These are phyloP conservation scores for Ichneumoninae sp. DNA, from an alignment of 2,888 invertebrate genomes.

Conservation along the genomic window DNA sequence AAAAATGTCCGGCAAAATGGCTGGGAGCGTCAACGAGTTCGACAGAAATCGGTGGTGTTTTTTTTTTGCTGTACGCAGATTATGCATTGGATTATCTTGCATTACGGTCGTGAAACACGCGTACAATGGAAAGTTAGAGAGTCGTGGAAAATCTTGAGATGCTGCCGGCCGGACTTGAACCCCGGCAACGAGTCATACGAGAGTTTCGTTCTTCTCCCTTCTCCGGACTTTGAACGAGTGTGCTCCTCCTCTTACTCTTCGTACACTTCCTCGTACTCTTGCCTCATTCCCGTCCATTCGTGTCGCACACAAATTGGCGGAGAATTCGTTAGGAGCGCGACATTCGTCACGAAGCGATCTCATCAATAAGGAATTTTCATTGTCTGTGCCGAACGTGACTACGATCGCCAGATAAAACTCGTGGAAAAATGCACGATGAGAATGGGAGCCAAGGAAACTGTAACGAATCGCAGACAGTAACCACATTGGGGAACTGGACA, in stretches of 20 bases:
- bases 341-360: constrained; percentile 11
- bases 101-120: not conserved
- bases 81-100: not conserved
- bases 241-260: not conserved
- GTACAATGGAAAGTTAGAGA: constrained; percentile 39
- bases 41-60: not conserved
- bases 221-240: constrained; percentile 52
- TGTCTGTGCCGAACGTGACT: constrained; percentile 12
- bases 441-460: not conserved
- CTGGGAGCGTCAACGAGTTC: not conserved
- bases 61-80: not conserved
- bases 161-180: constrained; percentile 61
- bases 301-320: constrained; percentile 28
- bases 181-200: constrained; percentile 49
- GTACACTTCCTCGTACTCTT: not conserved
- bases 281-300: constrained; percentile 33
- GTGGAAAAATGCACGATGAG: not conserved
- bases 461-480: not conserved
- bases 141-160: constrained; percentile 57
- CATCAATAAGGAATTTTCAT: constrained; percentile 36
- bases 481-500: not conserved
- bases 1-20: not conserved
- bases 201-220: constrained; percentile 48
- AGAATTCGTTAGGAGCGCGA: constrained; percentile 6
- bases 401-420: not conserved